Conservation (phyloP, 2,888 invertebrate genomes). For the Zaprionus lineosus region DNA sequence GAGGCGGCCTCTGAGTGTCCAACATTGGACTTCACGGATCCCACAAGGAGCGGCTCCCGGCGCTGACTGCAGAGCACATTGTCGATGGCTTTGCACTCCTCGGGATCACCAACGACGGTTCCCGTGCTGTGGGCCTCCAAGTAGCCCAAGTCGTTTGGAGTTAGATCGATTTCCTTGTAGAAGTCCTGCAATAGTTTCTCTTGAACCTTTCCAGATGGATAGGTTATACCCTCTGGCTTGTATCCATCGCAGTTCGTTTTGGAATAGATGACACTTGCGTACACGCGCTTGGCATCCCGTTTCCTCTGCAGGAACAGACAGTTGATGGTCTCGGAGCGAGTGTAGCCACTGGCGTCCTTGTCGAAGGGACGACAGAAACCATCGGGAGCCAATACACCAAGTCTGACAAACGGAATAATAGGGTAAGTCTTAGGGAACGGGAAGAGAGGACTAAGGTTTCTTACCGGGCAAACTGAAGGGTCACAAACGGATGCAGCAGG, state of each 20-base stretch:
- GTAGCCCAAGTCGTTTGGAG: conserved; percentile 88
- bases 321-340: conserved; percentile 90
- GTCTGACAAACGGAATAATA: conserved; percentile 81
- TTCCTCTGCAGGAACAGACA: conserved; percentile 89
- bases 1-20: conserved; percentile 96
- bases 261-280: conserved; percentile 89
- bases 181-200: conserved; percentile 86
- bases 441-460: not conserved
- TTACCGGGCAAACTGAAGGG: conserved; percentile 92
- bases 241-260: conserved; percentile 92
- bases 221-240: conserved; percentile 88
- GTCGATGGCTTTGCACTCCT: conserved; percentile 93
- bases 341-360: conserved; percentile 90
- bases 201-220: conserved; percentile 87
- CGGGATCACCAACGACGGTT: conserved; percentile 94
- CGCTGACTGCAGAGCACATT: conserved; percentile 90
- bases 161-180: conserved; percentile 87
- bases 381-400: conserved; percentile 91
- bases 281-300: conserved; percentile 86
- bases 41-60: conserved; percentile 90
- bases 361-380: conserved; percentile 97
- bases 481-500: conserved; percentile 93
- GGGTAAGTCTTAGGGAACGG: not conserved
- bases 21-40: conserved; percentile 96
- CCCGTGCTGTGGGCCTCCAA: conserved; percentile 95